These are phyloP conservation scores for Platynereis dumerilii DNA, from an alignment of 2,888 invertebrate species.

Conservation along the genomic window DNA sequence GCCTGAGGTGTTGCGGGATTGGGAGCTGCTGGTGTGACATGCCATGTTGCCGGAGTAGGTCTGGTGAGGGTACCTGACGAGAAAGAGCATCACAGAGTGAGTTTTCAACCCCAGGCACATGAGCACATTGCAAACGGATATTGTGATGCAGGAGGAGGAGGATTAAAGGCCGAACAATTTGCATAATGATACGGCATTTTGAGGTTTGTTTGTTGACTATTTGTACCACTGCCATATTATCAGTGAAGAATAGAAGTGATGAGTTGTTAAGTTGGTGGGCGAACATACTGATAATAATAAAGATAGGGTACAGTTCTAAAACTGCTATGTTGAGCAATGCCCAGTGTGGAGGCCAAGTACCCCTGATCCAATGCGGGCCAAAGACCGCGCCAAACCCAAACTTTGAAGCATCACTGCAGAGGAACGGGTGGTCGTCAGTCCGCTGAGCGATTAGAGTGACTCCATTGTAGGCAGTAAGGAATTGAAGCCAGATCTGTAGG, in stretches of 20 bases:
- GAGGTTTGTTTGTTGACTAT: neutral
- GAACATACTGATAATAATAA: neutral
- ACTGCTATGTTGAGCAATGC: neutral
- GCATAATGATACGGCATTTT: neutral
- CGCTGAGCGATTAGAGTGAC: neutral
- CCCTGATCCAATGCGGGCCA: neutral
- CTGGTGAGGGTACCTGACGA: neutral
- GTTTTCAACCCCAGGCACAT: neutral
- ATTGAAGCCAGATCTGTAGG: neutral
- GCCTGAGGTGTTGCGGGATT: neutral
- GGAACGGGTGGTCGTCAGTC: neutral
- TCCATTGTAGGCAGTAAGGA: neutral
- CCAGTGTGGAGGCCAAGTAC: neutral
- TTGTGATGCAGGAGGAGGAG: neutral
- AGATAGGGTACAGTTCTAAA: slow-evolving; percentile 3
- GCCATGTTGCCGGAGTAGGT: neutral
- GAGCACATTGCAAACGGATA: neutral
- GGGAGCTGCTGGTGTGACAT: neutral
- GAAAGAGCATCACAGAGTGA: neutral
- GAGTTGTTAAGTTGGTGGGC: neutral
- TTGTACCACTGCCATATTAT: neutral
- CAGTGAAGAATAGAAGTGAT: neutral
- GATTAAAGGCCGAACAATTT: neutral
- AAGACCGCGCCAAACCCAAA: neutral
- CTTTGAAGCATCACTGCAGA: neutral